Evolutionary conservation across 2,888 invertebrate genomes (phyloP).

Genomic region (Tetanocera ferruginea): DNA sequence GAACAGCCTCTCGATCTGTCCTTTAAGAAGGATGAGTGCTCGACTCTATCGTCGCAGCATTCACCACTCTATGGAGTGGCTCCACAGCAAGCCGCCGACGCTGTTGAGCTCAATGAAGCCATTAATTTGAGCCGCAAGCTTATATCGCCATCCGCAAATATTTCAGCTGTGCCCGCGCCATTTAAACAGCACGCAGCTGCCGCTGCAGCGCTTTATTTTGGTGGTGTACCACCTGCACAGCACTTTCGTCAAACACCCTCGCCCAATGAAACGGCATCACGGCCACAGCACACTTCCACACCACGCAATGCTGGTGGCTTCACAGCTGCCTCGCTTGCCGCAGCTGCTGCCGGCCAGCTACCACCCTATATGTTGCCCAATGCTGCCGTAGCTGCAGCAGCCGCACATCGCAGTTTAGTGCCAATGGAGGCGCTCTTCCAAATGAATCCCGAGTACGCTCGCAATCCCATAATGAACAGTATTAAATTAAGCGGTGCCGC

Average conservation of each 20-base stretch:
- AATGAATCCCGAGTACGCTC: constrained; percentile 74
- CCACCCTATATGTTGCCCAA: constrained; percentile 70
- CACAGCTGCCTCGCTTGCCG: constrained; percentile 55
- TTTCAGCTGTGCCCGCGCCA: constrained; percentile 54
- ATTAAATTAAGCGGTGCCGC: constrained; percentile 70
- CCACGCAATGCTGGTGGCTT: constrained; percentile 48
- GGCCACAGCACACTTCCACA: constrained; percentile 53
- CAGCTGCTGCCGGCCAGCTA: constrained; percentile 48
- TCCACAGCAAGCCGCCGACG: constrained; percentile 72
- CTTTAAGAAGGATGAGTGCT: constrained; percentile 72
- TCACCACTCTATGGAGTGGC: constrained; percentile 76
- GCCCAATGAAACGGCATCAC: constrained; percentile 56
- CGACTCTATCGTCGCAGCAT: constrained; percentile 53
- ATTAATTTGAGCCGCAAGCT: constrained; percentile 82
- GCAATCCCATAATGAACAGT: constrained; percentile 75
- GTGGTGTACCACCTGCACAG: constrained; percentile 51
- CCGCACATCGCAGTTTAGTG: constrained; percentile 70
- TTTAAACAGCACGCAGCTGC: constrained; percentile 53
- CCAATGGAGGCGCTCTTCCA: constrained; percentile 79
- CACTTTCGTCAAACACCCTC: constrained; percentile 58
- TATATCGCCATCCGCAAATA: constrained; percentile 68
- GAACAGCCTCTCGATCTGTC: constrained; percentile 94
- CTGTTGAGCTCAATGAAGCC: constrained; percentile 73
- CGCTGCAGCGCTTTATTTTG: constrained; percentile 62
- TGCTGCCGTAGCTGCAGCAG: constrained; percentile 43